Base-by-base conservation (phyloP, 2,888 invertebrate genomes). In the Spodoptera exigua region DNA sequence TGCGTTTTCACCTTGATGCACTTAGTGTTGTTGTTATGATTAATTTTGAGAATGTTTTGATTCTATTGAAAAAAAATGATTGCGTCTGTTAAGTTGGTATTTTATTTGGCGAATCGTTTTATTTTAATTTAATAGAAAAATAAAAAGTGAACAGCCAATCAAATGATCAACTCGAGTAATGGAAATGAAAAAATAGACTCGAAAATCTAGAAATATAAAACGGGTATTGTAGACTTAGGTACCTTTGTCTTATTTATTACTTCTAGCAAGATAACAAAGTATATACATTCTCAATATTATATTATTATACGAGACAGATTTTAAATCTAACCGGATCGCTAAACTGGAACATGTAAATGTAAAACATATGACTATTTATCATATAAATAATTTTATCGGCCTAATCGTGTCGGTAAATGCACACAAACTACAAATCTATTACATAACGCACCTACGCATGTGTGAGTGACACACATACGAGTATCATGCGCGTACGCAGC, bases 371-470 rank as follows among this genome's bases (percentile, higher is more conserved):
- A 65, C 46, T 49, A 67, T 48, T 60, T 67, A 72, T 67, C 68
- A 67, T 69, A 61, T 67, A 69, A 67, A 72, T 69, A 69, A 51
- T 55, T 69, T 66, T 66, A 68, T 67, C 47, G 44, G 18, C 44
- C 57, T 61, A 76, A 76, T 70, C 60, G 61, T 60, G 73, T 60
- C 57, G 60, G 59, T 73, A 60, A 69, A 61, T 63, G 62, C 70
- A 68, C 49, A 61, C 55, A 63, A 54, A 46, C 53, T 40, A 44
- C 64, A 73, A 78, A 76, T 78, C 64, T 54, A 65, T 85, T 84
- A 85, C 79, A 83, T 86, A 85, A 86, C 79, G 69, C 70, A 75
- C 57, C 1, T 13, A 16, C 37, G 40, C 35, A 43, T 58, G 57
- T 55, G 45, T 48, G 57, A 4, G 51, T 51, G 4, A 53, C 55